These are phyloP conservation scores for Apis cerana DNA, from an alignment of 1,140 invertebrate species.

Conservation along the genomic window DNA sequence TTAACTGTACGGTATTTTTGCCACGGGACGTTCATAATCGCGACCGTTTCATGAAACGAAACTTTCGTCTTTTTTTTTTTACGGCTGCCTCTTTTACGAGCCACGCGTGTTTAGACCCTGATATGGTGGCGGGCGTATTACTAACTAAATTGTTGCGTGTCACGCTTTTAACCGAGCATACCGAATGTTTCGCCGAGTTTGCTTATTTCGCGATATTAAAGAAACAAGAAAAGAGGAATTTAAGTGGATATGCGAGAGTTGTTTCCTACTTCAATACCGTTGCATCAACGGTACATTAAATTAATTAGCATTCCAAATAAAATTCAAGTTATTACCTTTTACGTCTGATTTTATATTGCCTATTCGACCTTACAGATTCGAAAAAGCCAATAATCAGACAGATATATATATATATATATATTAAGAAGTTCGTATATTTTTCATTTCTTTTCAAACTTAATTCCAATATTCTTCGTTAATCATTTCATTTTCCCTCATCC, in stretches of 20 bases:
- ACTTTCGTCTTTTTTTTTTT: conserved; percentile 47
- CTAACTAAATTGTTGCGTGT: conserved; percentile 37
- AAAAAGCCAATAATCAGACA: too few relatives aligned
- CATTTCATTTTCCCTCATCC: too few relatives aligned
- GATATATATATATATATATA: too few relatives aligned
- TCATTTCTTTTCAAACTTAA: neutral
- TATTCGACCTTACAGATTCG: too few relatives aligned
- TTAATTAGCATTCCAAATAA: neutral
- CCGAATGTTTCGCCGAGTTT: neutral
- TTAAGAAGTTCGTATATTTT: neutral
- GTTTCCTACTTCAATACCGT: neutral
- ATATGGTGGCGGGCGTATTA: conserved; percentile 46
- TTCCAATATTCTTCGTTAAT: neutral
- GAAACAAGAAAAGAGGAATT: too few relatives aligned
- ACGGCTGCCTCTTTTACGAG: conserved; percentile 59
- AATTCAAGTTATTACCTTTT: too few relatives aligned
- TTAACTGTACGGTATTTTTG: conserved; percentile 59
- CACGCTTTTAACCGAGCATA: neutral
- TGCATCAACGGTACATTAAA: neutral
- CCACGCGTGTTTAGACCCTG: conserved; percentile 49
- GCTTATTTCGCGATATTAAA: too few relatives aligned
- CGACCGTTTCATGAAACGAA: conserved; percentile 54
- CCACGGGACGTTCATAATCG: conserved; percentile 54
- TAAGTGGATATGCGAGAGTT: neutral
- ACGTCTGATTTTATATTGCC: too few relatives aligned